Conservation (phyloP, 92 coral and sea anemone species). For the Actinostola sp. region DNA sequence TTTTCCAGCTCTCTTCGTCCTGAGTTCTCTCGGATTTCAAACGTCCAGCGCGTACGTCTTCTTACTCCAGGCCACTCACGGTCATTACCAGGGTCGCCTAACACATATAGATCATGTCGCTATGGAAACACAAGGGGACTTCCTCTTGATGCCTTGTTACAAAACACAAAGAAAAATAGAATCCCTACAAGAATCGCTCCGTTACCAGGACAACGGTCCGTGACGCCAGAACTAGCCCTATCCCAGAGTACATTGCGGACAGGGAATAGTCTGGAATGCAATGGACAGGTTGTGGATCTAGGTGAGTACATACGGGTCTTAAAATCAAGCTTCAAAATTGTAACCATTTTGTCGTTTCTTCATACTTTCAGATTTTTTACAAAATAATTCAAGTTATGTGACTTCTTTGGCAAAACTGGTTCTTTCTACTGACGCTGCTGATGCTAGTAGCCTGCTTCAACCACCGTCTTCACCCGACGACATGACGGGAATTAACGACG, state of each 20-base stretch:
- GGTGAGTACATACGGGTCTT: slow-evolving; percentile 18
- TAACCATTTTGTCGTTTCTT: background rate
- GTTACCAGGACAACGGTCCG: slow-evolving; percentile 10
- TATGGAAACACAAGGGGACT: background rate
- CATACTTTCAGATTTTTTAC: slow-evolving; percentile 18
- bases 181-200: slow-evolving; percentile 28
- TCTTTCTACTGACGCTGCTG: background rate
- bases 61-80: slow-evolving; percentile 12
- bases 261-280: background rate
- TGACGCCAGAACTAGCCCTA: slow-evolving; percentile 19
- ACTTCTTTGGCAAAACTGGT: slow-evolving; percentile 18
- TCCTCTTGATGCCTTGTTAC: background rate
- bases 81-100: slow-evolving; percentile 29
- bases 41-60: slow-evolving; percentile 12
- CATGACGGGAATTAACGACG: background rate
- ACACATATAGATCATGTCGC: background rate
- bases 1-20: background rate
- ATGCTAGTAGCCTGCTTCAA: slow-evolving; percentile 2
- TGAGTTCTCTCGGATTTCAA: background rate
- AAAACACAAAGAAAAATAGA: background rate
- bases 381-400: background rate
- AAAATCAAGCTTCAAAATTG: no score
- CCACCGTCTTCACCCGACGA: slow-evolving; percentile 26
- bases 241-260: background rate
- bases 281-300: slow-evolving; percentile 33